phyloP scores from a whole-genome alignment of 2,113 vertebrate species.

The Oncorhynchus keta region DNA sequence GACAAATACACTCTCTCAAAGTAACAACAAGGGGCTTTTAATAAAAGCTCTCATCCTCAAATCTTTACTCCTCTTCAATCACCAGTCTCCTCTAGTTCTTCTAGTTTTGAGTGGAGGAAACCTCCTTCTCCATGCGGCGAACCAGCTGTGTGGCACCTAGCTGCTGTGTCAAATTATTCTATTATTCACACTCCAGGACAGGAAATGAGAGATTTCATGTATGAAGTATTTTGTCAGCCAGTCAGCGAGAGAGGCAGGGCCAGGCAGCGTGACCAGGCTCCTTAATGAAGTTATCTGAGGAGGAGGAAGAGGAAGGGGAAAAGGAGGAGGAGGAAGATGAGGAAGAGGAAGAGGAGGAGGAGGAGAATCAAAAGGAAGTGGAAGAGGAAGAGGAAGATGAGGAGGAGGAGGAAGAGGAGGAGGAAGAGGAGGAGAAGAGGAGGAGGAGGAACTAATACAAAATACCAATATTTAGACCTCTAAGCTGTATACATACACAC shows the following conservation, averaged over 20 bases:
- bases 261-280: constrained; percentile 52
- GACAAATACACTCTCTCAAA: too few relatives aligned
- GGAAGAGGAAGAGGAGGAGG: too few relatives aligned
- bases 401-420: too few relatives aligned
- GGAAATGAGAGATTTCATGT: neutral
- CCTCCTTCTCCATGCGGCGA: neutral
- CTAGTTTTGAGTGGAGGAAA: neutral
- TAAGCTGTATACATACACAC: neutral
- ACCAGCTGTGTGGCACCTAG: neutral
- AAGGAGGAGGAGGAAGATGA: neutral
- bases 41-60: too few relatives aligned
- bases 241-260: neutral
- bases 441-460: constrained; percentile 33
- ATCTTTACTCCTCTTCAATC: too few relatives aligned
- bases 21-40: too few relatives aligned
- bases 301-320: neutral
- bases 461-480: constrained; percentile 41
- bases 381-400: too few relatives aligned
- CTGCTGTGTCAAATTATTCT: neutral
- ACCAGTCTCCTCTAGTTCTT: too few relatives aligned
- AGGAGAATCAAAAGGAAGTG: too few relatives aligned
- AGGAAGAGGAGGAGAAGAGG: too few relatives aligned
- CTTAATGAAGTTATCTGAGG: constrained; percentile 64
- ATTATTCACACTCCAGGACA: neutral
- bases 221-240: constrained; percentile 34